Percentiles rank a stretch among this genome's conserved stretches.
These are phyloP conservation scores for Forbesichthys papilliferus DNA, from an alignment of 2,113 vertebrate genomes.

Conservation along the genomic window DNA sequence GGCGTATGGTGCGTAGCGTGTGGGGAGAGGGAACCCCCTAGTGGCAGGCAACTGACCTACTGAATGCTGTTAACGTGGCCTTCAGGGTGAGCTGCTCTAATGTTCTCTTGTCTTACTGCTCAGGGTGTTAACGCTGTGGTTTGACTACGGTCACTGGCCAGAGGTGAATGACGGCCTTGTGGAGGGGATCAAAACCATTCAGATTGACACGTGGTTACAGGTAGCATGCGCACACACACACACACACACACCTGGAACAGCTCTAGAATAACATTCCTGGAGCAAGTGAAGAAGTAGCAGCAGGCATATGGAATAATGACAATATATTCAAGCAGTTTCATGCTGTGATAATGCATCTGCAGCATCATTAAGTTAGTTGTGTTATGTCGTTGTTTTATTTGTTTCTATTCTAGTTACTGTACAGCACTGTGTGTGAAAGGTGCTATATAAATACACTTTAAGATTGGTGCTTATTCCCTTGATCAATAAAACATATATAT, in stretches of 20 bases:
- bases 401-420: no score
- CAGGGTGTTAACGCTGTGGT: conserved; percentile 98
- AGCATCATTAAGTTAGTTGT: no score
- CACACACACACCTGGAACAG: neutral
- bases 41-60: conserved; percentile 32
- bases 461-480: no score
- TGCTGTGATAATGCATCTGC: no score
- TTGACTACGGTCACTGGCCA: conserved; percentile 98
- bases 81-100: neutral
- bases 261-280: no score
- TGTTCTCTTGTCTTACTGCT: neutral
- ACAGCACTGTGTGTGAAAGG: no score
- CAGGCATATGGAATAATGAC: no score
- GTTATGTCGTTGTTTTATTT: no score
- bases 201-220: conserved; percentile 99
- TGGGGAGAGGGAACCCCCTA: conserved; percentile 53
- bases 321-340: no score
- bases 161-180: conserved; percentile 97
- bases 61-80: neutral
- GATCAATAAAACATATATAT: no score
- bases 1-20: neutral
- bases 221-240: conserved; percentile 62
- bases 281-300: no score
- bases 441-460: no score
- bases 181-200: conserved; percentile 98